Evolutionary conservation across 1,140 invertebrate species (phyloP).

Genomic region (Drosophila ercepeae): DNA sequence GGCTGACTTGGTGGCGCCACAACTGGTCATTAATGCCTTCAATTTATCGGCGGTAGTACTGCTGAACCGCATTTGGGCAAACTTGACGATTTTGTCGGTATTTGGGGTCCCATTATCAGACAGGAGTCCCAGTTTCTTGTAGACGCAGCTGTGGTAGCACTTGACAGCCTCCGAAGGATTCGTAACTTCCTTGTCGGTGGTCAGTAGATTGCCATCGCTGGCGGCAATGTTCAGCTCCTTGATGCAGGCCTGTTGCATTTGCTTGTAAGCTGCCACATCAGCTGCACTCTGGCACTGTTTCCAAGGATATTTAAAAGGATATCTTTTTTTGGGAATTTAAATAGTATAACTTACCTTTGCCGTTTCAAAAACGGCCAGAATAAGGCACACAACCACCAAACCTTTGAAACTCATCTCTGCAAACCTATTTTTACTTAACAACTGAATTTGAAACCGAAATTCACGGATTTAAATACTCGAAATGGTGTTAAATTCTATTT

Average conservation of each 20-base stretch:
- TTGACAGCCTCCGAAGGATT: slow-evolving; percentile 55
- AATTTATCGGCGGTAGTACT: slow-evolving; percentile 47
- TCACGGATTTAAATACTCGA: slow-evolving; percentile 39
- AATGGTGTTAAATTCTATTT: neutral
- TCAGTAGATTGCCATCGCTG: slow-evolving; percentile 31
- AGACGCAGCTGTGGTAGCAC: slow-evolving; percentile 66
- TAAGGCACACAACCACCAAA: slow-evolving; percentile 23
- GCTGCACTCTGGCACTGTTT: slow-evolving; percentile 44
- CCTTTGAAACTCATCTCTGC: slow-evolving; percentile 34
- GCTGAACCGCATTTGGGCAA: slow-evolving; percentile 37
- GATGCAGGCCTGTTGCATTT: slow-evolving; percentile 57
- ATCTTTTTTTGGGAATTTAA: neutral
- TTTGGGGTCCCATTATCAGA: slow-evolving; percentile 38
- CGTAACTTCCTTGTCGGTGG: slow-evolving; percentile 43
- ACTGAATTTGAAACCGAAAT: neutral
- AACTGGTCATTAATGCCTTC: slow-evolving; percentile 31
- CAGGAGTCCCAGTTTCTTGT: slow-evolving; percentile 61
- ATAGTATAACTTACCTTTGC: slow-evolving; percentile 15
- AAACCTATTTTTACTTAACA: neutral
- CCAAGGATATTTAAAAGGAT: neutral
- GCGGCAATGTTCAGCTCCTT: slow-evolving; percentile 59
- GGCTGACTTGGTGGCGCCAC: slow-evolving; percentile 11
- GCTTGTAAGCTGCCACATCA: slow-evolving; percentile 46
- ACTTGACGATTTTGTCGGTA: slow-evolving; percentile 43
- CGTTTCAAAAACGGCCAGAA: slow-evolving; percentile 18